A percentile compares a stretch with the other conserved stretches of the same genome.
These are phyloP conservation scores for Mylabris sibirica DNA, from an alignment of 2,888 invertebrate genomes.

Conservation along the genomic window DNA sequence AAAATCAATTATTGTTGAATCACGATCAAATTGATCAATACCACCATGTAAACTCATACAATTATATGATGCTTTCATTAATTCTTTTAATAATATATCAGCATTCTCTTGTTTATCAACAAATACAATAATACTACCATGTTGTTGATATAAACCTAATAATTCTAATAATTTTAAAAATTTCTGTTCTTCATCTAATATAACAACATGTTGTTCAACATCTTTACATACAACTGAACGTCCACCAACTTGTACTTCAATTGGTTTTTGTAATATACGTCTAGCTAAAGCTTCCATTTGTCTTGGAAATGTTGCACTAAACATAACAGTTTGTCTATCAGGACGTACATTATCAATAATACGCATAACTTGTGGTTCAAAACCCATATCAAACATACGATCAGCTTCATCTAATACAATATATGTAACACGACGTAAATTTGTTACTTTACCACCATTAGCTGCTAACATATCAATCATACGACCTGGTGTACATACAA, in stretches of 20 bases:
- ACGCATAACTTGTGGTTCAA: slow-evolving; percentile 97
- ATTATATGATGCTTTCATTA: slow-evolving; percentile 95
- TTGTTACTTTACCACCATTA: slow-evolving; percentile 97
- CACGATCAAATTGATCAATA: slow-evolving; percentile 99
- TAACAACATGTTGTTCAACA: slow-evolving; percentile 92
- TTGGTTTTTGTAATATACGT: slow-evolving; percentile 90
- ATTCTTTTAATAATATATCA: slow-evolving; percentile 88
- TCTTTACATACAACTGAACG: slow-evolving; percentile 97
- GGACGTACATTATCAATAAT: slow-evolving; percentile 97
- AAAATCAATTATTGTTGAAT: slow-evolving; percentile 97
- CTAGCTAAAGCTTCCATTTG: slow-evolving; percentile 99
- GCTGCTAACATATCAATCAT: slow-evolving; percentile 99
- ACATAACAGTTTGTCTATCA: slow-evolving; percentile 98
- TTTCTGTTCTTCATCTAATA: slow-evolving; percentile 96
- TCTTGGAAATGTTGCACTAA: slow-evolving; percentile 98
- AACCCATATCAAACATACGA: slow-evolving; percentile 82
- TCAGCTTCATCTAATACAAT: slow-evolving; percentile 99
- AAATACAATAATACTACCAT: slow-evolving; percentile 95
- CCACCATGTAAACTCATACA: slow-evolving; percentile 98
- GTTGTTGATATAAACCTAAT: slow-evolving; percentile 92
- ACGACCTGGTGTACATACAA: slow-evolving; percentile 98
- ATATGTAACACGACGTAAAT: slow-evolving; percentile 94
- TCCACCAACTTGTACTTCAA: slow-evolving; percentile 93
- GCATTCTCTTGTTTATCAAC: slow-evolving; percentile 99
- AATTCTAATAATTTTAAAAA: slow-evolving; percentile 96